A percentile compares a stretch with the other conserved stretches of the same genome.
Conservation (phyloP, 1,140 invertebrate species). For the Papilio aristodemus region DNA sequence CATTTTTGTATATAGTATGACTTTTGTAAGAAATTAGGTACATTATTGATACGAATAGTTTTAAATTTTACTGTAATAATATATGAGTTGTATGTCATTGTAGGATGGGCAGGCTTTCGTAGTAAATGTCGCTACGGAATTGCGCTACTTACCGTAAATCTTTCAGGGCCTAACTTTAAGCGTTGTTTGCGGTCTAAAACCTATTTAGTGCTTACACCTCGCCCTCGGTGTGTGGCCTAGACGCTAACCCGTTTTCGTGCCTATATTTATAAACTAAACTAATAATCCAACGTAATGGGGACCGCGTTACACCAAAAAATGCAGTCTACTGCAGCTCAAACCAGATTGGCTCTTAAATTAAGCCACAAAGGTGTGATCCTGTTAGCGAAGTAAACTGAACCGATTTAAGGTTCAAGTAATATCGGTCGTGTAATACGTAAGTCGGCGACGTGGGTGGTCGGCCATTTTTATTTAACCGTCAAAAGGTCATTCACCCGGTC, state of each 20-base stretch:
- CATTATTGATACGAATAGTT: too few relatives aligned
- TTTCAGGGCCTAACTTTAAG: constrained; percentile 33
- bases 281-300: constrained; percentile 39
- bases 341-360: constrained; percentile 20
- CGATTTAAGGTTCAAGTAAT: constrained; percentile 39
- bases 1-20: too few relatives aligned
- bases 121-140: constrained; percentile 33
- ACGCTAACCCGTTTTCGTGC: constrained; percentile 30
- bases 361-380: constrained; percentile 41
- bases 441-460: constrained; percentile 60
- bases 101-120: constrained; percentile 20
- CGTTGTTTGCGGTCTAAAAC: constrained; percentile 45
- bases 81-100: neutral
- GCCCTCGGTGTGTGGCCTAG: constrained; percentile 49
- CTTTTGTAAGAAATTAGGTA: too few relatives aligned
- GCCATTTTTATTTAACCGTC: constrained; percentile 65
- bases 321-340: neutral
- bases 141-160: constrained; percentile 24
- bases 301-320: constrained; percentile 27
- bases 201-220: constrained; percentile 51
- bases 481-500: constrained; percentile 62
- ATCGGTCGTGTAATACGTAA: constrained; percentile 43
- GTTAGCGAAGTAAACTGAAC: constrained; percentile 32
- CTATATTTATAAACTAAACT: constrained; percentile 47
- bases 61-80: neutral